Conservation (phyloP, 1,140 invertebrate genomes). For the Mya arenaria region DNA sequence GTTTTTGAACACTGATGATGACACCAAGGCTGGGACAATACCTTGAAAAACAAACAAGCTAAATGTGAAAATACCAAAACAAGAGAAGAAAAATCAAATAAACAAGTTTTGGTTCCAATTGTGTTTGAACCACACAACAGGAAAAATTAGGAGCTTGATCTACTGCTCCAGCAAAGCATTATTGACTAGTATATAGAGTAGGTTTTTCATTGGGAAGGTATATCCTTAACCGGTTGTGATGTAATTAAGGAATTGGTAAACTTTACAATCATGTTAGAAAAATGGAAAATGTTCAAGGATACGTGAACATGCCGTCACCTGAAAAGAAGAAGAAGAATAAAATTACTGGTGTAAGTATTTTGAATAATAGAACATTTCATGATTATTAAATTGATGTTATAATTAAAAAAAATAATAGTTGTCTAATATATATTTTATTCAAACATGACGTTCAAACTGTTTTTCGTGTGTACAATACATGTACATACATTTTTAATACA, state of each 20-base stretch:
- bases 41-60: too few species aligned
- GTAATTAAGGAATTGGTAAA: too few species aligned
- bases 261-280: too few species aligned
- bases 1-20: too few species aligned
- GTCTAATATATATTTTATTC: not conserved
- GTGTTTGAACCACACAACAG: not conserved
- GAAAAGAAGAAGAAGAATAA: slow-evolving; percentile 39
- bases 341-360: not conserved
- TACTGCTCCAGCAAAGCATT: not conserved
- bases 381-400: not conserved
- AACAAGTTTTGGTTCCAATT: too few species aligned
- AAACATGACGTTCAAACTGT: not conserved
- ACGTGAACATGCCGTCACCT: slow-evolving; percentile 75
- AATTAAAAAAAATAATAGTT: not conserved
- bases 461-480: not conserved
- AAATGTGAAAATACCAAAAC: too few species aligned
- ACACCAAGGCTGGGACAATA: too few species aligned
- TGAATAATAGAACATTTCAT: not conserved
- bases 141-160: not conserved
- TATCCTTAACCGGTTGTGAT: not conserved
- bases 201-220: not conserved
- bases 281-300: slow-evolving; percentile 59
- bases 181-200: not conserved
- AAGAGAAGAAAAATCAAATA: too few species aligned
- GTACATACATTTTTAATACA: too few species aligned